Conservation (phyloP, 2,113 vertebrate genomes). For the Lamprotornis superbus region DNA sequence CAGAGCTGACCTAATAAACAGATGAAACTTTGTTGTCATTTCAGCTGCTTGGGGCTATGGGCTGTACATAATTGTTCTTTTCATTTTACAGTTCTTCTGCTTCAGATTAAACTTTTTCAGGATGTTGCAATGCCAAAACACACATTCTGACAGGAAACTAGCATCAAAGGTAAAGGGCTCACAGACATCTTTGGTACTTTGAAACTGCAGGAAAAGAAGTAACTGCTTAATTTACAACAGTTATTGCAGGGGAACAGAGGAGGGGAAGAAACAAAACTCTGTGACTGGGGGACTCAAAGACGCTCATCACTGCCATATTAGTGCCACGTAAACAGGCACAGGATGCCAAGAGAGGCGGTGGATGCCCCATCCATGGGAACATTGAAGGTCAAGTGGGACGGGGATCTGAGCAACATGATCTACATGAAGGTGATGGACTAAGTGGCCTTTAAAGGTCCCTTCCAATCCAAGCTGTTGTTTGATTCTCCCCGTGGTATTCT, state of each 20-base stretch:
- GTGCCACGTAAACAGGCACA: background rate
- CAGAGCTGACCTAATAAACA: conserved; percentile 38
- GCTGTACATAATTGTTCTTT: conserved; percentile 34
- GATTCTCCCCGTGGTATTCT: fast-evolving
- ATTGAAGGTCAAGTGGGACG: background rate
- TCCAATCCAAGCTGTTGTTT: background rate
- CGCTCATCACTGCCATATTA: background rate
- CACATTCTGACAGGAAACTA: conserved; percentile 36
- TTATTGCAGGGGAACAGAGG: background rate
- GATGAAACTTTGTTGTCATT: conserved; percentile 49
- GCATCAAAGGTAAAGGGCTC: conserved; percentile 53
- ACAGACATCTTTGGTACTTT: conserved; percentile 41
- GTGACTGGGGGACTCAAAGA: background rate
- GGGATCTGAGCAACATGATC: background rate
- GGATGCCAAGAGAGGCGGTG: background rate
- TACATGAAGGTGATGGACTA: background rate
- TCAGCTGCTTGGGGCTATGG: conserved; percentile 13
- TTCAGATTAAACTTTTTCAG: conserved; percentile 58
- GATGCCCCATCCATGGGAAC: background rate
- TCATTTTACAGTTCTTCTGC: conserved; percentile 45
- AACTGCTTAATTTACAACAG: conserved; percentile 58
- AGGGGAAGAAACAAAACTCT: background rate
- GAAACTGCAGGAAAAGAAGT: conserved; percentile 46
- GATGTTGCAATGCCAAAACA: conserved; percentile 50
- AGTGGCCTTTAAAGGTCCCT: background rate